Evolutionary conservation across 2,888 invertebrate species (phyloP).

Genomic region (Cheilosia grossa): DNA sequence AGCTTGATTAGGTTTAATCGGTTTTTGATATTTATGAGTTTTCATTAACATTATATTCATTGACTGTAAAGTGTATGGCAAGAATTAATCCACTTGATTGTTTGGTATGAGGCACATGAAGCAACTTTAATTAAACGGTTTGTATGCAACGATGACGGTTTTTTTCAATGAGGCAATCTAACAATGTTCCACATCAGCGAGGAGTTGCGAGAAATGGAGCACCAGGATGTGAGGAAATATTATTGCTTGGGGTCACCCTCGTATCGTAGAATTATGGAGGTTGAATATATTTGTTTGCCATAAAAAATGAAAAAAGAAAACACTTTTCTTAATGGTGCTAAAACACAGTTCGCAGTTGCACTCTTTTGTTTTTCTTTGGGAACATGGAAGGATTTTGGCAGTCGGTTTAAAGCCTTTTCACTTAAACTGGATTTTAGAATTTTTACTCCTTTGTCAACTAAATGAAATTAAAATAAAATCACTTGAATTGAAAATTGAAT

Average conservation of each 20-base stretch:
- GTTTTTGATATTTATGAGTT: slow-evolving; percentile 79
- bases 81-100: slow-evolving; percentile 70
- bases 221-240: slow-evolving; percentile 47
- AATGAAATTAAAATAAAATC: no score
- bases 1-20: slow-evolving; percentile 80
- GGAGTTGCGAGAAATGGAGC: slow-evolving; percentile 18
- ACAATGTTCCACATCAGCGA: slow-evolving; percentile 1
- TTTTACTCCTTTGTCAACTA: no score
- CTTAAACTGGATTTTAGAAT: no score
- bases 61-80: slow-evolving; percentile 72
- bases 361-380: slow-evolving; percentile 30
- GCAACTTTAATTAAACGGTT: slow-evolving; percentile 50
- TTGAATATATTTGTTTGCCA: no score
- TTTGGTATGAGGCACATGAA: slow-evolving; percentile 30
- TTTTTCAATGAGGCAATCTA: slow-evolving; percentile 3
- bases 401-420: no score
- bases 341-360: slow-evolving; percentile 24
- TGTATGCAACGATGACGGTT: slow-evolving; percentile 29
- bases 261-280: background rate
- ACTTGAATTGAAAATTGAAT: no score
- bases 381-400: background rate
- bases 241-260: background rate
- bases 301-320: background rate
- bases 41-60: slow-evolving; percentile 78
- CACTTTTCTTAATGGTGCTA: no score